These are phyloP conservation scores for Mus minutoides DNA, from an alignment of 2,797 vertebrate species.

Conservation along the genomic window DNA sequence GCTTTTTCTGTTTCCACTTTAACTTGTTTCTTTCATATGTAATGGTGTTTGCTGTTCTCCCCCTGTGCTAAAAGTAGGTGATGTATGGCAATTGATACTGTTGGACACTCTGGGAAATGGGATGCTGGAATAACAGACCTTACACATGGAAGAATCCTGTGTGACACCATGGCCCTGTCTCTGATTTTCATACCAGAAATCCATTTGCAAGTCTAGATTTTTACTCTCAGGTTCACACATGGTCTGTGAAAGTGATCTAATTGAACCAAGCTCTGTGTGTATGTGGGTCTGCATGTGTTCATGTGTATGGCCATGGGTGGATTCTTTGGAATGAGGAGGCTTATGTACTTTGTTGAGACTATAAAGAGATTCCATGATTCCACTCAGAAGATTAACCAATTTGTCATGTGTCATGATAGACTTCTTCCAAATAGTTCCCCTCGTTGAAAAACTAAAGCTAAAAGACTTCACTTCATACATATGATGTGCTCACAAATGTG, in stretches of 20 bases:
- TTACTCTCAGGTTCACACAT: not conserved
- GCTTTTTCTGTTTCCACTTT: constrained; percentile 90
- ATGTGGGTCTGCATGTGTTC: not conserved
- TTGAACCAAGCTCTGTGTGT: not conserved
- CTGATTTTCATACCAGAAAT: not conserved
- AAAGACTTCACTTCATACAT: not conserved
- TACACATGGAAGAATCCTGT: constrained; percentile 91
- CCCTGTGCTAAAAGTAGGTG: constrained; percentile 91
- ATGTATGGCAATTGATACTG: constrained; percentile 91
- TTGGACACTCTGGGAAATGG: constrained; percentile 91
- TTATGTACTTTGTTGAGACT: constrained; percentile 4
- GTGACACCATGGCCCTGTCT: constrained; percentile 88
- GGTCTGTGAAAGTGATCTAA: not conserved
- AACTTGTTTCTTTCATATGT: constrained; percentile 91
- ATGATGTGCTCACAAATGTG: not conserved
- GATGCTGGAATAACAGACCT: constrained; percentile 86
- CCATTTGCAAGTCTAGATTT: not conserved
- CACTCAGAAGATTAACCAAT: not conserved
- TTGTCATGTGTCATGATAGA: not conserved
- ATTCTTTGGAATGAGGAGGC: not conserved
- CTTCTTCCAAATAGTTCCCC: constrained; percentile 7
- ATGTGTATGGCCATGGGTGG: not conserved
- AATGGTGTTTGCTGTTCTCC: constrained; percentile 89
- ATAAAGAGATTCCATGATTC: not conserved
- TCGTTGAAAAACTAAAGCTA: constrained; percentile 29